phyloP scores from a whole-genome alignment of 2,113 vertebrate species.

The Eulemur macaco region DNA sequence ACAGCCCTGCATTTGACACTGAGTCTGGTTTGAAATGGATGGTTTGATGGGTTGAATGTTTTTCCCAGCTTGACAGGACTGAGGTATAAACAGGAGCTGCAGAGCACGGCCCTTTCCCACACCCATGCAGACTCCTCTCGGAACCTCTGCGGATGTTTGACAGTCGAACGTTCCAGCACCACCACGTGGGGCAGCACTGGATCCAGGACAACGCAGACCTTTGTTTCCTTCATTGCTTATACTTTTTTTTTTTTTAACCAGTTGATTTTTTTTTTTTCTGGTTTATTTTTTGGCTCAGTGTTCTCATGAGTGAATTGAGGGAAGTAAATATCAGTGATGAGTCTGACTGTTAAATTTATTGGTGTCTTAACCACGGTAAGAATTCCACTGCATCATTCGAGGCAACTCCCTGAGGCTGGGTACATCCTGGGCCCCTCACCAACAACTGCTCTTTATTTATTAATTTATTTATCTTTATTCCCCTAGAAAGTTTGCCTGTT shows the following conservation, averaged over 20 bases:
- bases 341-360: not conserved
- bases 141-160: constrained; percentile 35
- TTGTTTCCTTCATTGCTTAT: not conserved
- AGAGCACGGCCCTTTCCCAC: not conserved
- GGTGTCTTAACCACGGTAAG: not conserved
- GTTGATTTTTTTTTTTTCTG: not conserved
- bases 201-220: not conserved
- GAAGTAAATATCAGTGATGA: not conserved
- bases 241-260: not conserved
- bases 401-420: not conserved
- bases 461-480: no score
- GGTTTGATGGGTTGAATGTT: constrained; percentile 45
- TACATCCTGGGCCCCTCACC: accelerated
- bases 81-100: constrained; percentile 40
- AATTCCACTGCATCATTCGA: not conserved
- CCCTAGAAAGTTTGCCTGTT: no score
- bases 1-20: not conserved
- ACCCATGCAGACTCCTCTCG: constrained; percentile 28
- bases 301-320: not conserved
- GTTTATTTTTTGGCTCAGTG: not conserved
- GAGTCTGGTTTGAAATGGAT: constrained; percentile 53
- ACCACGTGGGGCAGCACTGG: not conserved
- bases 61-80: constrained; percentile 50
- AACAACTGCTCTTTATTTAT: accelerated
- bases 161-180: not conserved